Evolutionary conservation across 1,140 invertebrate genomes (phyloP), one percentile per base, ranked within the genome.

Genomic region (Drosophila orena): DNA sequence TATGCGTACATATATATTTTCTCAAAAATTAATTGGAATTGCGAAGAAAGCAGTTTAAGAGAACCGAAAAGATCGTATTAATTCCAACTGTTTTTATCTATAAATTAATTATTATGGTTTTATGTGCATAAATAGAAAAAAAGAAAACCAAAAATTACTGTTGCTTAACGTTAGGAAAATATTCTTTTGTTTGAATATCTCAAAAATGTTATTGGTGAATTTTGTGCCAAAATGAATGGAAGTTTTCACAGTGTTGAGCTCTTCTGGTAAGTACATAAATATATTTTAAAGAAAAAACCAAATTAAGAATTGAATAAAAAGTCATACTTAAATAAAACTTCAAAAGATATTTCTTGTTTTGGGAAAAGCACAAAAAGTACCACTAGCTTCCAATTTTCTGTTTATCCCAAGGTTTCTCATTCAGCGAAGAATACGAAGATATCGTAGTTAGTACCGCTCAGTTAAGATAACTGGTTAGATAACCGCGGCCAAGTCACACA

Each of bases 391-490:
- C 5, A 49, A 47, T 20, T 37, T 74, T 57, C 20, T 40, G 17
- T 46, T 46, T 65, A 75, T 64, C 72, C 53, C 53, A 65, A 65
- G 53, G 46, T 40, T 17, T 14, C 37, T 38, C 34, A 64, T 35
- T 43, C 27, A 1, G 27, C 17, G 42, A 44, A 27, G 30, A 59
- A 30, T 47, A 61, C 14, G 65, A 14, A 66, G 65, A 54, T 70
- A 69, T 70, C 50, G 40, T 24, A 57, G 66, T 56, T 56, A 70
- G 61, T 75, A 75, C 72, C 71, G 72, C 75, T 76, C 47, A 47
- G 53, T 52, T 20, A 27, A 75, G 72, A 75, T 75, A 75, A 75
- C 71, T 75, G 72, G 59, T 75, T 35, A 65, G 72, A 75, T 75
- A 75, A 75, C 64, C 62, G 24, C 30, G 38, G 44, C 74, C 53